A percentile compares a stretch with the other conserved stretches of the same genome.
These are phyloP conservation scores for Diadromus collaris DNA, from an alignment of 2,888 invertebrate genomes.

Conservation along the genomic window DNA sequence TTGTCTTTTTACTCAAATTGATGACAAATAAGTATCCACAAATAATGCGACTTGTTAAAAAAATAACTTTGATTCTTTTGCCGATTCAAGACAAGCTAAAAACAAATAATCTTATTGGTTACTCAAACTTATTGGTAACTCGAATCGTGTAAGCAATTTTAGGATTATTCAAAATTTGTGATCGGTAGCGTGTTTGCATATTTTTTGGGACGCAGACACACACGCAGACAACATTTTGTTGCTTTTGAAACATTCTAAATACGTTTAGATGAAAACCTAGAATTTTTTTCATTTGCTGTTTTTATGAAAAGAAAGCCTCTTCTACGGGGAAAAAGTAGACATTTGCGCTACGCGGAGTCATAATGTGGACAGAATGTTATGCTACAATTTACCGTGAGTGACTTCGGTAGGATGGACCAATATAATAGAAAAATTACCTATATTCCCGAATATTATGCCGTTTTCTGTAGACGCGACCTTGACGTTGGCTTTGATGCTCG, in stretches of 20 bases:
- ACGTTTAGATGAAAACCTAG: not conserved
- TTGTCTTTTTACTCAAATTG: not conserved
- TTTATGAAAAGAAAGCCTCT: not conserved
- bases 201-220: too few species aligned
- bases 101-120: too few species aligned
- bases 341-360: not conserved
- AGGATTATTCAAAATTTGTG: too few species aligned
- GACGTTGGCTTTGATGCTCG: conserved; percentile 98
- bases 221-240: too few species aligned
- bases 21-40: not conserved
- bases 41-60: not conserved
- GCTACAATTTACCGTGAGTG: not conserved
- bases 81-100: not conserved
- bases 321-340: too few species aligned
- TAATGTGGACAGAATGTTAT: too few species aligned
- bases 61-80: not conserved
- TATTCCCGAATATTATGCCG: conserved; percentile 99
- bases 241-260: not conserved
- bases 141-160: not conserved
- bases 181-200: too few species aligned
- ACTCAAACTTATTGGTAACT: too few species aligned
- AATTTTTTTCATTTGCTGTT: not conserved
- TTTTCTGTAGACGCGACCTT: conserved; percentile 99
- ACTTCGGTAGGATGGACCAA: not conserved
- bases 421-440: conserved; percentile 83